Base-by-base conservation (phyloP, 1,140 invertebrate genomes). In the Rhagoletis zephyria region DNA sequence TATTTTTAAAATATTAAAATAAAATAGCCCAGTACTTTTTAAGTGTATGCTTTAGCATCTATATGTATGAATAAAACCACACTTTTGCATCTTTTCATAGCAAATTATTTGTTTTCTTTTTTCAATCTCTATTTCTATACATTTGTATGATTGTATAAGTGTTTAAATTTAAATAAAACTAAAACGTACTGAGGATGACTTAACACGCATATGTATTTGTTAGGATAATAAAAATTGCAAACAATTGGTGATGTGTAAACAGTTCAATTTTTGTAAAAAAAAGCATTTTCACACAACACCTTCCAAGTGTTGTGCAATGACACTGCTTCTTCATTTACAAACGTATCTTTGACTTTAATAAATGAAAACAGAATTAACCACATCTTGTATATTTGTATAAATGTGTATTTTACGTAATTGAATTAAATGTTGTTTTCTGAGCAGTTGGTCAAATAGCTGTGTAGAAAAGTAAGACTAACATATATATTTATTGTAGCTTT, bases 121-220 rank as follows among this genome's bases (percentile, higher is more conserved):
- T 67, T 67, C 74, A 59, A 56, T 81, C 74, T 81, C 45, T 81
- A 59, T 81, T 81, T 81, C 48, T 30, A 81, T 81, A 81, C 14
- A 81, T 81, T 81, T 81, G 45, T 74, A 19, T 12, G 14, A 19
- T 81, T 51, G 74, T 19, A 56, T 81, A 81, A n/a, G 74, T 81
- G 45, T 81, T 81, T 30, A 56, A 81, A 19, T 16, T 81, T 56
- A 81, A 81, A 81, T 81, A 81, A 9, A 81, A 81, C 74, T 81
- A 81, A 81, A 81, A 81, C 30, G 16, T n/a, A 81, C n/a, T 40
- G n/a, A 56, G n/a, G 74, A 19, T 81, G 48, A 56, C 48, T 81
- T 56, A 81, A 67, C 45, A 74, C 74, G 74, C 74, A 19, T 81
- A 19, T 56, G 51, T 56, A 56, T 30, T 74, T 19, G 40, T 77